Evolutionary conservation across 2,888 invertebrate genomes (phyloP).

Genomic region (Acleris sparsana): DNA sequence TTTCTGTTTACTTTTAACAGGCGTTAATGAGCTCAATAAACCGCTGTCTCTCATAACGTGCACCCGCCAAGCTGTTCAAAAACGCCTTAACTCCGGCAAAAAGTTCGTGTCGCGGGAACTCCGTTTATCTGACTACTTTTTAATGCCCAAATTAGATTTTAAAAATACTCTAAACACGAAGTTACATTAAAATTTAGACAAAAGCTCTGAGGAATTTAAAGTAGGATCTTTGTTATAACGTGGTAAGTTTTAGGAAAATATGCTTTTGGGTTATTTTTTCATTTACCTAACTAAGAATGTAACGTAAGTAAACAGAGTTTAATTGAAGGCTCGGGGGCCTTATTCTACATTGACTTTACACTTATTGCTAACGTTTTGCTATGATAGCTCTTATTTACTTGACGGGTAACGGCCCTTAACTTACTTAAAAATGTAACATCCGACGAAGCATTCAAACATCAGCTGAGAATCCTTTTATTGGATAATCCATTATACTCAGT

Average conservation of each 20-base stretch:
- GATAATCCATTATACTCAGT: too few species aligned
- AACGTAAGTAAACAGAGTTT: too few species aligned
- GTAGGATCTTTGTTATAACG: neutral
- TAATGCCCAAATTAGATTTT: constrained; percentile 50
- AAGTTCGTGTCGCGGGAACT: constrained; percentile 47
- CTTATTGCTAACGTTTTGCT: too few species aligned
- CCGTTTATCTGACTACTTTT: constrained; percentile 34
- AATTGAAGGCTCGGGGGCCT: too few species aligned
- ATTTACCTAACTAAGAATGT: too few species aligned
- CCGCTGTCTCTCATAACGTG: constrained; percentile 33
- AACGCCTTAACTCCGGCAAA: constrained; percentile 60
- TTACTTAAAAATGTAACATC: too few species aligned
- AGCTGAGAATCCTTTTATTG: too few species aligned
- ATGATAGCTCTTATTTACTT: too few species aligned
- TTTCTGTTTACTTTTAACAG: neutral
- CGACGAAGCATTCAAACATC: too few species aligned
- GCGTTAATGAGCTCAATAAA: neutral
- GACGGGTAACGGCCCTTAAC: too few species aligned
- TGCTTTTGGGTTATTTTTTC: too few species aligned
- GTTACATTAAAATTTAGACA: constrained; percentile 26
- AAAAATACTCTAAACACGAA: constrained; percentile 43
- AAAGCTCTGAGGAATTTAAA: constrained; percentile 14
- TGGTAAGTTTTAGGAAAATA: neutral
- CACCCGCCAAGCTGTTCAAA: constrained; percentile 53
- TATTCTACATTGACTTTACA: too few species aligned